phyloP scores from a whole-genome alignment of 2,113 vertebrate species.

The Cryptomyrus ogoouensis region DNA sequence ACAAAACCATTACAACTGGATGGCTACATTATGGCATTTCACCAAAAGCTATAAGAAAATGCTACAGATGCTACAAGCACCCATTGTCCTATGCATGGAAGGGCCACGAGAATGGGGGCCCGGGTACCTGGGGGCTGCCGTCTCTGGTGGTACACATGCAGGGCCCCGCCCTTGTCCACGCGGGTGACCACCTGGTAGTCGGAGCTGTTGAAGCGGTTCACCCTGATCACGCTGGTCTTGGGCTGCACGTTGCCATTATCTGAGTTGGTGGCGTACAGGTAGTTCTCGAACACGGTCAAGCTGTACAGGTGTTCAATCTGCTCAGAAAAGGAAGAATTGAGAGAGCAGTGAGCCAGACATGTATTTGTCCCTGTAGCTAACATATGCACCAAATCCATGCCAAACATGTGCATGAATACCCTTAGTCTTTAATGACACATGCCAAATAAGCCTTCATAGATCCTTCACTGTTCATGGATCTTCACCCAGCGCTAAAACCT shows the following conservation, averaged over 20 bases:
- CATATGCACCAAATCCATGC: not conserved
- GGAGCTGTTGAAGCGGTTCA: slow-evolving; percentile 92
- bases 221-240: slow-evolving; percentile 90
- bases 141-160: slow-evolving; percentile 93
- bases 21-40: not conserved
- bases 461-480: not conserved
- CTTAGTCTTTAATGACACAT: not conserved
- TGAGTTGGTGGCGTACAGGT: slow-evolving; percentile 91
- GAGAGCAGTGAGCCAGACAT: not conserved
- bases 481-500: not conserved
- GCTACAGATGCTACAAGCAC: not conserved
- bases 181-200: slow-evolving; percentile 90
- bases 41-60: not conserved
- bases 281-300: slow-evolving; percentile 93
- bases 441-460: not conserved
- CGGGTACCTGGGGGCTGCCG: slow-evolving; percentile 82
- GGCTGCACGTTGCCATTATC: slow-evolving; percentile 90
- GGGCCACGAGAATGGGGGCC: not conserved
- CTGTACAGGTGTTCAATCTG: slow-evolving; percentile 92
- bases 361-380: not conserved
- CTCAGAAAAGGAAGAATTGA: not conserved
- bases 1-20: not conserved
- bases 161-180: slow-evolving; percentile 82
- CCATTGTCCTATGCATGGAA: not conserved
- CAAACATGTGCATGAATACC: not conserved